Evolutionary conservation across 2,113 vertebrate genomes (phyloP), one percentile per base, ranked within the genome.

Genomic region (Gymnogyps californianus): DNA sequence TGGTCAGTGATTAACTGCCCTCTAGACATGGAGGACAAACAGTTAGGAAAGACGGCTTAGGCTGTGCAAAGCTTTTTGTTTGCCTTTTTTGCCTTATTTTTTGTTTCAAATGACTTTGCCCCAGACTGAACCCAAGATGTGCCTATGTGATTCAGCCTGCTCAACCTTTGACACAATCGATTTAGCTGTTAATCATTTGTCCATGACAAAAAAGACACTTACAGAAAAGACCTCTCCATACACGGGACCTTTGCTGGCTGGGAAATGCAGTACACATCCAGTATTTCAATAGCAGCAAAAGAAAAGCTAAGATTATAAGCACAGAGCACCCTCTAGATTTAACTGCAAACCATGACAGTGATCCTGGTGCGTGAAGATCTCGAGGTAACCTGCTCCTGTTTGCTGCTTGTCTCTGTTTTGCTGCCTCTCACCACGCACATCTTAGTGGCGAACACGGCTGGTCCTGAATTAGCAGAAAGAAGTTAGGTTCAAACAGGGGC

Each of bases 141-240:
- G 36, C 54, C 40, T 84, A 20, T 38, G 70, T 46, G 65, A 81
- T n/a, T 42, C 20, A 70, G 84, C 49, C 77, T 84, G 87, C 93
- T 96, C 97, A 97, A 97, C 97, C 98, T 96, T 87, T 96, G 96
- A 88, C 95, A 87, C 36, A 7, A 97, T 89, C 55, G 96, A 98
- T 94, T 88, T 86, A 44, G 49, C 71, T 94, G 98, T 98, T 98
- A 98, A 98, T 98, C 95, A 98, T 98, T 98, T 84, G 57, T 55
- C 76, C 67, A 57, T 19, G 91, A 84, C 69, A 67, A 90, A 95
- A n/a, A 29, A 44, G 24, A 25, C 83, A 82, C 61, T 96, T 91
- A 90, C 81, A 79, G 91, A 80, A 85, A 95, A 87, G n/a, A 58
- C 5, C 47, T 66, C 55, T 79, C 34, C 57, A 22, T 40, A 13